Conservation (phyloP, 2,888 invertebrate genomes). For the Dysmachus trigonus region DNA sequence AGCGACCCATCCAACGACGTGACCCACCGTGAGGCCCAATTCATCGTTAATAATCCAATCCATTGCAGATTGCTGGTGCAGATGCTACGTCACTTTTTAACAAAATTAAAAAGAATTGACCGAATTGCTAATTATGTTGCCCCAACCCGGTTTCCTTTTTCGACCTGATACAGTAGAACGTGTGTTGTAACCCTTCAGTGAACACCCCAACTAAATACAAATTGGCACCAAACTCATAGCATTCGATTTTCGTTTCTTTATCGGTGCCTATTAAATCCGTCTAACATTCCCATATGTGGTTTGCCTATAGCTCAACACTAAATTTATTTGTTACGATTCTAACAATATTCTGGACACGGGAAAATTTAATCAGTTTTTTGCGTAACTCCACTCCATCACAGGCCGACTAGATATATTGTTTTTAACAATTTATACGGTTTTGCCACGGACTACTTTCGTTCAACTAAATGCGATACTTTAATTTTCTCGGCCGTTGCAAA, state of each 20-base stretch:
- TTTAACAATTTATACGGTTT: neutral
- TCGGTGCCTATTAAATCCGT: neutral
- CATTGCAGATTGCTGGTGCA: slow-evolving; percentile 64
- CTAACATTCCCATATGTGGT: neutral
- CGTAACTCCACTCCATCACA: slow-evolving; percentile 9
- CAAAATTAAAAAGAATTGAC: neutral
- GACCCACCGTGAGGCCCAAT: slow-evolving; percentile 76
- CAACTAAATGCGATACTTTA: neutral
- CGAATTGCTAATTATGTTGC: neutral
- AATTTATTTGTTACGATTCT: neutral
- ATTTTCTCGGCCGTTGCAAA: neutral
- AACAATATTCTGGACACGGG: neutral
- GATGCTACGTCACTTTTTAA: neutral
- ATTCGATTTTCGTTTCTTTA: neutral
- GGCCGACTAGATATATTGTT: neutral
- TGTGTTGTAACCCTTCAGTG: neutral
- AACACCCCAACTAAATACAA: neutral
- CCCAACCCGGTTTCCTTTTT: neutral
- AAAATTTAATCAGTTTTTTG: neutral
- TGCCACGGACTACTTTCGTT: neutral
- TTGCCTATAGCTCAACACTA: neutral
- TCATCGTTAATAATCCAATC: slow-evolving; percentile 84
- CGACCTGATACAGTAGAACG: neutral
- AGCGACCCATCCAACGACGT: slow-evolving; percentile 81
- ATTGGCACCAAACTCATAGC: slow-evolving; percentile 9